Evolutionary conservation across 2,113 vertebrate genomes (phyloP).

Genomic region (Excalfactoria chinensis): DNA sequence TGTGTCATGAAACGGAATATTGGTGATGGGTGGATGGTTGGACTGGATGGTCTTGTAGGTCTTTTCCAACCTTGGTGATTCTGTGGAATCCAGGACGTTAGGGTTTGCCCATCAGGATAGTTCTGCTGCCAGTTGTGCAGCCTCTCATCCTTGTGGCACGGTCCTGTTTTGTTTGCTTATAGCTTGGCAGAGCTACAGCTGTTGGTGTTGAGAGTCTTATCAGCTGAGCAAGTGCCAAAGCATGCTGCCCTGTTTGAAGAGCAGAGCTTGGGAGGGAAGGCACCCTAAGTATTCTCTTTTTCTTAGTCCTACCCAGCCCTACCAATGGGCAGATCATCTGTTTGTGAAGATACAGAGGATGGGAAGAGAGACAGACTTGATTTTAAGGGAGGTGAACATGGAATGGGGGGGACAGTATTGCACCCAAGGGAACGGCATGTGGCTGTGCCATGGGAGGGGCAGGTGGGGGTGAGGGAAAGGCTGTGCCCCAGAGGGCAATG

Average conservation of each 20-base stretch:
- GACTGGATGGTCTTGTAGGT: too few relatives aligned
- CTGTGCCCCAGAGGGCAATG: neutral
- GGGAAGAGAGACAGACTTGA: neutral
- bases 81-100: neutral
- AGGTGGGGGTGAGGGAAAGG: neutral
- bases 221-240: neutral
- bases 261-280: neutral
- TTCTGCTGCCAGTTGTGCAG: neutral
- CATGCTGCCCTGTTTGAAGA: neutral
- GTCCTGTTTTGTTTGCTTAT: neutral
- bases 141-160: neutral
- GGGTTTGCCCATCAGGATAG: neutral
- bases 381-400: neutral
- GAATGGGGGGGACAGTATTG: neutral
- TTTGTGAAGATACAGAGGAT: neutral
- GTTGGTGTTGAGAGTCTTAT: neutral
- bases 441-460: neutral
- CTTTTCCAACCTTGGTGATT: too few relatives aligned
- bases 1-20: accelerated
- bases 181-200: neutral
- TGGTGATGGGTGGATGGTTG: too few relatives aligned
- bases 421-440: neutral
- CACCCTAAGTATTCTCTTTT: accelerated
- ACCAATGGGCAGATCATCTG: neutral
- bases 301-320: neutral